Evolutionary conservation across 2,797 vertebrate species (phyloP), one percentile per base, ranked within the genome.

Genomic region (Cuculus canorus): DNA sequence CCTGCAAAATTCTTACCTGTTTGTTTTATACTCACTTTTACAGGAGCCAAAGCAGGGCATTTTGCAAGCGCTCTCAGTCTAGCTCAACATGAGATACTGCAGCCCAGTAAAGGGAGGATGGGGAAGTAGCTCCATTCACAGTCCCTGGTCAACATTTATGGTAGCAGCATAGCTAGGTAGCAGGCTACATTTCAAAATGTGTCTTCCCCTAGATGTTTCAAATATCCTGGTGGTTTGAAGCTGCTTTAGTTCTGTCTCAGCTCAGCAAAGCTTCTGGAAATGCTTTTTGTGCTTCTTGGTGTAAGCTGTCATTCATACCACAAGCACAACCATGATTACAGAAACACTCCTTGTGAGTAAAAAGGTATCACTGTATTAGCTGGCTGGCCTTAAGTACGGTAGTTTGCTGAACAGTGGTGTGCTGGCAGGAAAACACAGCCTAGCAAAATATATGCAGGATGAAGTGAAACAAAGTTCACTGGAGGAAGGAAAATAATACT

Each of bases 401-500:
- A 72, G 95, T 97, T 97, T 97, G 96, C 94, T 96, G 96, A 95
- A 71, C 80, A 84, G 92, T 95, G 95, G 96, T 94, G 93, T 95
- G 96, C 97, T 97, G 97, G 95, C 95, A 98, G 92, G 95, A 97
- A 97, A 97, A 96, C 96, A 97, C 89, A 97, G 94, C 95, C 95
- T 88, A 92, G 59, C 79, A 90, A 97, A 97, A 97, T 97, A 88
- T 95, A 97, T 90, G 92, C 96, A 95, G 91, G 93, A 97, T 96
- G 92, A 97, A 97, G 94, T 96, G 95, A 97, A 96, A 95, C 97
- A 97, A 97, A 98, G 96, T 98, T 98, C 97, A 97, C 90, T 80
- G 90, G 92, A 97, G 97, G 96, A 98, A 98, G 95, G 93, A 98
- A 98, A 98, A 98, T 97, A 97, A 97, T 96, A 97, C 97, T 97